phyloP scores from a whole-genome alignment of 2,113 vertebrate species.

The Naja naja region DNA sequence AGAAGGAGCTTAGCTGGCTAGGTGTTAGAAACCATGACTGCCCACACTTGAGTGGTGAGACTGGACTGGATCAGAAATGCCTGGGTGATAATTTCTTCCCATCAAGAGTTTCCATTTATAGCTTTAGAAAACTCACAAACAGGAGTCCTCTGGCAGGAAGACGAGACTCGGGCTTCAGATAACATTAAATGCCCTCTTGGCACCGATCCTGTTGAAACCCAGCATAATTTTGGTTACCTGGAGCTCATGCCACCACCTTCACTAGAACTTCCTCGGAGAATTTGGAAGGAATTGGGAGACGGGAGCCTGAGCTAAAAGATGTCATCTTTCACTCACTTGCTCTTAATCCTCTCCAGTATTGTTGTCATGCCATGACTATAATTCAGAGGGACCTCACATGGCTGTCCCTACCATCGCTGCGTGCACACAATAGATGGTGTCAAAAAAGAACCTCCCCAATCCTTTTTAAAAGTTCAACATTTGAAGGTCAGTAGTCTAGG shows the following conservation, averaged over 20 bases:
- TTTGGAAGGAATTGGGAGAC: not conserved
- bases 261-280: conserved; percentile 28
- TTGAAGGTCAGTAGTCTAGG: not conserved
- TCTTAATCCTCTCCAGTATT: not conserved
- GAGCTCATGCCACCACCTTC: not conserved
- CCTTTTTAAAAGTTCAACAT: not conserved
- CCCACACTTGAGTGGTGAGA: conserved; percentile 63
- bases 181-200: conserved; percentile 74
- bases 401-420: not conserved
- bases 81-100: conserved; percentile 73
- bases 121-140: conserved; percentile 84
- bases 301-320: not conserved
- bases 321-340: not conserved
- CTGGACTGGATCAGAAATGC: conserved; percentile 70
- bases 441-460: not conserved
- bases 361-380: not conserved
- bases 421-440: not conserved
- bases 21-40: conserved; percentile 65
- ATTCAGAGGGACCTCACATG: not conserved
- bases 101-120: conserved; percentile 91
- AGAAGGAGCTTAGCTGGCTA: conserved; percentile 61
- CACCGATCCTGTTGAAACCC: conserved; percentile 49
- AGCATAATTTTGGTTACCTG: conserved; percentile 16
- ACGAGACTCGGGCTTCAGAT: conserved; percentile 74
- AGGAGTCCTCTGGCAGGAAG: conserved; percentile 73